These are phyloP conservation scores for Tetheella fluctuosa DNA, from an alignment of 2,888 invertebrate species.

Conservation along the genomic window DNA sequence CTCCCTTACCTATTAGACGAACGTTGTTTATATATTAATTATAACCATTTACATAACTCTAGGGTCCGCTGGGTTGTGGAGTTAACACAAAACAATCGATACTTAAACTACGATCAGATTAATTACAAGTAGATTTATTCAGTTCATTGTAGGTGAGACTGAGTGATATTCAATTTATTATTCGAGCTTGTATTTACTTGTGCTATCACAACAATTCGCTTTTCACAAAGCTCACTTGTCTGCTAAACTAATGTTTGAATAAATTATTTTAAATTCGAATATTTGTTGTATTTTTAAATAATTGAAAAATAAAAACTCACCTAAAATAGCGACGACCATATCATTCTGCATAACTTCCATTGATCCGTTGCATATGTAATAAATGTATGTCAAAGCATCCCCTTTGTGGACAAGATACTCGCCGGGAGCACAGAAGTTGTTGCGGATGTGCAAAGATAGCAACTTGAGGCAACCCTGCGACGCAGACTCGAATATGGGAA, in stretches of 20 bases:
- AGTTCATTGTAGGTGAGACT: too few species aligned
- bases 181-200: too few species aligned
- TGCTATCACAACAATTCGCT: background rate
- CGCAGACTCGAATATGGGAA: constrained; percentile 97
- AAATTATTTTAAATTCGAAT: background rate
- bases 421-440: constrained; percentile 98
- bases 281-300: background rate
- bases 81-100: background rate
- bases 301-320: constrained; percentile 81
- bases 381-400: constrained; percentile 96
- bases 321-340: constrained; percentile 98
- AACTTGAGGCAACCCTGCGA: constrained; percentile 97
- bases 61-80: constrained; percentile 13
- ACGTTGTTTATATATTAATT: constrained; percentile 33
- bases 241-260: background rate
- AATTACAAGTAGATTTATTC: too few species aligned
- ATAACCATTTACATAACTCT: constrained; percentile 27
- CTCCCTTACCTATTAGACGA: constrained; percentile 92
- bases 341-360: constrained; percentile 98
- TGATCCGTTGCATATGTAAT: constrained; percentile 97
- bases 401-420: constrained; percentile 97
- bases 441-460: constrained; percentile 95
- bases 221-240: background rate
- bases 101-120: background rate
- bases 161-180: too few species aligned